phyloP scores from a whole-genome alignment of 2,888 invertebrate genomes.

The Empis stercorea region DNA sequence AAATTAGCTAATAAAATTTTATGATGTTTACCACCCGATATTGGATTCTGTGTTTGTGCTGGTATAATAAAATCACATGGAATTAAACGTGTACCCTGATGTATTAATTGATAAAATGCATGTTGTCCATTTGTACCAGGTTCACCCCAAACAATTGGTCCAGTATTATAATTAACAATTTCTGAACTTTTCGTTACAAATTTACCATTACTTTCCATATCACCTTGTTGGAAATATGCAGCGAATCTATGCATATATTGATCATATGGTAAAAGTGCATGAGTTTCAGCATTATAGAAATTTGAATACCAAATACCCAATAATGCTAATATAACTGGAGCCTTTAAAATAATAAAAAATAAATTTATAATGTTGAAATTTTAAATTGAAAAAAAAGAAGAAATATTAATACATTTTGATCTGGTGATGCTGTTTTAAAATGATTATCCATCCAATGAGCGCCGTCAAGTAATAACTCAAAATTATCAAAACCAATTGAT shows the following conservation, averaged over 20 bases:
- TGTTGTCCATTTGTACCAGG: constrained; percentile 99
- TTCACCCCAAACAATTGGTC: constrained; percentile 57
- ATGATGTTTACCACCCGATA: constrained; percentile 69
- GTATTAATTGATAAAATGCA: constrained; percentile 98
- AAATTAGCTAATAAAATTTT: constrained; percentile 93
- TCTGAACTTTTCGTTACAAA: constrained; percentile 63
- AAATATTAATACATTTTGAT: constrained; percentile 81
- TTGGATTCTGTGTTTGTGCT: constrained; percentile 81
- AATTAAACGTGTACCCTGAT: constrained; percentile 71
- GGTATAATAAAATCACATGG: constrained; percentile 97
- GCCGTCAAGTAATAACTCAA: constrained; percentile 79
- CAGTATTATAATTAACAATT: constrained; percentile 33
- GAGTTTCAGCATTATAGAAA: constrained; percentile 90
- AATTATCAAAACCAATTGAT: constrained; percentile 89
- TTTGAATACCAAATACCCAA: constrained; percentile 91
- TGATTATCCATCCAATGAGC: constrained; percentile 92
- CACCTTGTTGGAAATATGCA: constrained; percentile 99
- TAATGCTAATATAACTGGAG: constrained; percentile 83
- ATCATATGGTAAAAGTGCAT: constrained; percentile 93
- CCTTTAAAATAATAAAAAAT: constrained; percentile 40
- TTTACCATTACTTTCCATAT: constrained; percentile 99
- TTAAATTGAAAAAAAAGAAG: no score
- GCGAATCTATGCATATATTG: constrained; percentile 98
- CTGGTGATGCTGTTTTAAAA: constrained; percentile 72
- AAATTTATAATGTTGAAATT: no score